Evolutionary conservation across 2,888 invertebrate genomes (phyloP).

Genomic region (Sinodicranocentrus sp.): DNA sequence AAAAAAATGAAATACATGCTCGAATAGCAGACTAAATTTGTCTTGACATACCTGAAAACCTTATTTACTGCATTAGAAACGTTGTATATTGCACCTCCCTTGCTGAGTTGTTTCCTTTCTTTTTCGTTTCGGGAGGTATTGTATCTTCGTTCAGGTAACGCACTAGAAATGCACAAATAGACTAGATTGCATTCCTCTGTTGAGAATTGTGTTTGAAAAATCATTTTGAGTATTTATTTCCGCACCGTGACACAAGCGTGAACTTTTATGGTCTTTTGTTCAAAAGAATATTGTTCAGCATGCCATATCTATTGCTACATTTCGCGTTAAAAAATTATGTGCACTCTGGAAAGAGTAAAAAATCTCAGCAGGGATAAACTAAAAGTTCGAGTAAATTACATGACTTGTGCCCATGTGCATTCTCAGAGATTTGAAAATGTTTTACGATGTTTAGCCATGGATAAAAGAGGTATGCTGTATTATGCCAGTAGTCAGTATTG

Average conservation of each 20-base stretch:
- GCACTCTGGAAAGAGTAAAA: neutral
- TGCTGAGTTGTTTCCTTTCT: slow-evolving; percentile 10
- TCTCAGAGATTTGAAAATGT: neutral
- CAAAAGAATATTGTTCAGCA: slow-evolving; percentile 6
- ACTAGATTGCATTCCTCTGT: neutral
- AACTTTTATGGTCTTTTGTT: slow-evolving; percentile 34
- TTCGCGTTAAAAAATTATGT: slow-evolving; percentile 4
- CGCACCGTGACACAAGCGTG: slow-evolving; percentile 23
- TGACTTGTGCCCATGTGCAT: neutral
- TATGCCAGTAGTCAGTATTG: too few relatives aligned
- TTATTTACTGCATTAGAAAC: neutral
- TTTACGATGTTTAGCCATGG: too few relatives aligned
- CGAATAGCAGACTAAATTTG: slow-evolving; percentile 4
- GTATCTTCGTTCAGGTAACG: neutral
- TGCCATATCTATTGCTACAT: neutral
- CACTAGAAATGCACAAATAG: neutral
- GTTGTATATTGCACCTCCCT: neutral
- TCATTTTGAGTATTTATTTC: neutral
- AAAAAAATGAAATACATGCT: slow-evolving; percentile 5
- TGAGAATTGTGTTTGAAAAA: neutral
- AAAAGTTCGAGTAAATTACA: too few relatives aligned
- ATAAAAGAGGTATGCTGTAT: too few relatives aligned
- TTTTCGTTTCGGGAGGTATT: too few relatives aligned
- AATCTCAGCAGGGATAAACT: slow-evolving; percentile 3
- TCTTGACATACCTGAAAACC: slow-evolving; percentile 3